Base-by-base conservation (phyloP, 2,113 vertebrate species). In the Chaetops frenatus region DNA sequence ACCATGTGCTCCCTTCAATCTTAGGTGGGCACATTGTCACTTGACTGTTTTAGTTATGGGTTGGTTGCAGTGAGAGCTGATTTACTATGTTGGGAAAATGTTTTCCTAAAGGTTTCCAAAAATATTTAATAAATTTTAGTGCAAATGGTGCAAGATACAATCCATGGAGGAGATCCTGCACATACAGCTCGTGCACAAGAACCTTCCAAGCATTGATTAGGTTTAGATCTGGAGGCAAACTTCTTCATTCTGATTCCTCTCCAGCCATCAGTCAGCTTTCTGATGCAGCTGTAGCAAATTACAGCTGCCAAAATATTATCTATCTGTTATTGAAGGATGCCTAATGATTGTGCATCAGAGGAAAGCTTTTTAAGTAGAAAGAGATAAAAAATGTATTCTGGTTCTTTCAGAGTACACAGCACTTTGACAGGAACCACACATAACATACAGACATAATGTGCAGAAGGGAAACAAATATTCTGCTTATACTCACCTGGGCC, bases 271-370 rank as follows among this genome's bases (percentile, higher is more conserved):
- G 48, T 50, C 50, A 62, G 33, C 22, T 35, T 81, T 70, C 89
- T 69, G 45, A 69, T 7, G 35, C 70, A 95, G 66, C 81, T 95
- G 78, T 24, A 82, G 70, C 38, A 86, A 92, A 77, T 42, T 54
- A 74, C 79, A 90, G 50, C 78, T 95, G 85, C 62, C 88, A 90
- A 86, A 73, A 66, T 16, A 73, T 92, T 82, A 88, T 90, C 89
- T 90, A 85, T 81, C 74, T 81, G 71, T 78, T 90, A 90, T 25
- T 78, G 71, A 92, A 90, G 85, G 88, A 90, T 33, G 44, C 27
- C 31, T 92, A 80, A 92, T 54, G 62, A 90, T 40, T 78, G 71
- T 1, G 0, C 62, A 93, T n/a, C 62, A 73, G 38, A 88, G 45
- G 15, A 56, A 90, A 88, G 79, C 47, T 91, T 54, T 90, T 81